Conservation (phyloP, 2,888 invertebrate genomes). For the Gnatocerus cornutus region DNA sequence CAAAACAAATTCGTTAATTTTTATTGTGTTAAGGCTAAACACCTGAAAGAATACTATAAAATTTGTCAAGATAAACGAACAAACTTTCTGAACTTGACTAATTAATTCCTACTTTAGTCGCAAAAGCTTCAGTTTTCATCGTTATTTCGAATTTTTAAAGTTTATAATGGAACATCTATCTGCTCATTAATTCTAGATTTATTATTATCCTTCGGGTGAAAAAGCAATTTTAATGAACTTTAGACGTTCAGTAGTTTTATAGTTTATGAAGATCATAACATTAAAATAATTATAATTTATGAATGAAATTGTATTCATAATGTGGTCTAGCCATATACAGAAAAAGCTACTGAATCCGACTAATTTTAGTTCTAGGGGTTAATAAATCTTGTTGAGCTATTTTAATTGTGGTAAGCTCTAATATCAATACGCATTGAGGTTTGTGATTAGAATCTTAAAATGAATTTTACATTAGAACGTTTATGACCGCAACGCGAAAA, state of each 20-base stretch:
- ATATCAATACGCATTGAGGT: too few relatives aligned
- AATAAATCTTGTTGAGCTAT: too few relatives aligned
- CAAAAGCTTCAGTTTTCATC: neutral
- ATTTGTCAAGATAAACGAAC: too few relatives aligned
- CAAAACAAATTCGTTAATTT: neutral
- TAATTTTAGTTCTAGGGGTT: too few relatives aligned
- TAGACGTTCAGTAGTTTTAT: conserved; percentile 22
- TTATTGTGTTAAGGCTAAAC: too few relatives aligned
- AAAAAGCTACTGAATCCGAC: neutral
- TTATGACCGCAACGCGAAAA: too few relatives aligned
- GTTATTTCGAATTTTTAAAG: neutral
- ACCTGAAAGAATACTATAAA: too few relatives aligned
- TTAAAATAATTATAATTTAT: conserved; percentile 16
- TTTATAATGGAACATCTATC: neutral
- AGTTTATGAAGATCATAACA: conserved; percentile 21
- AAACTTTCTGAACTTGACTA: too few relatives aligned
- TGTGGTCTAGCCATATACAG: neutral
- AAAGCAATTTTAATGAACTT: conserved; percentile 28
- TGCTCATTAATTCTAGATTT: conserved; percentile 19
- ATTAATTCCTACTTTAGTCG: too few relatives aligned
- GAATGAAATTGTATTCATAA: conserved; percentile 5
- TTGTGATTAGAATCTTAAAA: too few relatives aligned
- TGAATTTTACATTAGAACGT: too few relatives aligned
- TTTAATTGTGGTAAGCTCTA: too few relatives aligned
- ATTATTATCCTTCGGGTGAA: conserved; percentile 14